Conservation (phyloP, 2,888 invertebrate species). For the Gymnoscelis rufifasciata region DNA sequence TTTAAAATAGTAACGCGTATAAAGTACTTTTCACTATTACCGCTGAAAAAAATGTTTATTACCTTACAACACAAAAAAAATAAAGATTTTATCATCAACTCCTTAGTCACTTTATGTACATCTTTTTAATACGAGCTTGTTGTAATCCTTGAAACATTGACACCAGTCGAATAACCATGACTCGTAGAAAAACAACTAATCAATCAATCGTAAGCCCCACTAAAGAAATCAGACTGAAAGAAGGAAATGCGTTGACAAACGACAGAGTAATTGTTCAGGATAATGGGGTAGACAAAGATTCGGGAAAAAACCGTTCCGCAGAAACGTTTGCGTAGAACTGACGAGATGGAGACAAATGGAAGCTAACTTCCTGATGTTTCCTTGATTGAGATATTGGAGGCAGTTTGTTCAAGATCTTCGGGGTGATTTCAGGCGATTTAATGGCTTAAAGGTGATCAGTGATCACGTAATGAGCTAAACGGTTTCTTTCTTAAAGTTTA, state of each 20-base stretch:
- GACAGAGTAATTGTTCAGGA: conserved; percentile 66
- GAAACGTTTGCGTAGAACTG: conserved; percentile 67
- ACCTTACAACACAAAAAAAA: too few relatives aligned
- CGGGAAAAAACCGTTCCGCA: conserved; percentile 53
- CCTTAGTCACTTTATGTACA: too few relatives aligned
- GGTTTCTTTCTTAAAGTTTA: background rate
- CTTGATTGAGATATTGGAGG: conserved; percentile 34
- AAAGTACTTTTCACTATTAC: too few relatives aligned
- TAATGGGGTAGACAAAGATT: conserved; percentile 55
- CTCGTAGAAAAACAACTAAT: conserved; percentile 49
- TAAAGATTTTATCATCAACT: too few relatives aligned
- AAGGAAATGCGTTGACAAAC: conserved; percentile 64
- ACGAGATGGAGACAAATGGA: conserved; percentile 63
- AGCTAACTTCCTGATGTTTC: conserved; percentile 44
- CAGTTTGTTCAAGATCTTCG: conserved; percentile 1
- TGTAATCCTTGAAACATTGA: conserved; percentile 15
- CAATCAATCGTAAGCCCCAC: conserved; percentile 61
- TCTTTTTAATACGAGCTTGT: conserved; percentile 8
- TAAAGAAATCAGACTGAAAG: conserved; percentile 61
- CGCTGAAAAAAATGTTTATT: too few relatives aligned
- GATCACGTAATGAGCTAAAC: background rate
- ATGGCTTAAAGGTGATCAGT: background rate
- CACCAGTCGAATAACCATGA: conserved; percentile 22
- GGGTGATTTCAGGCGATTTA: background rate
- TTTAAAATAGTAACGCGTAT: too few relatives aligned